These are phyloP conservation scores for Amphipyra tragopoginis DNA, from an alignment of 2,888 invertebrate genomes.

Conservation along the genomic window DNA sequence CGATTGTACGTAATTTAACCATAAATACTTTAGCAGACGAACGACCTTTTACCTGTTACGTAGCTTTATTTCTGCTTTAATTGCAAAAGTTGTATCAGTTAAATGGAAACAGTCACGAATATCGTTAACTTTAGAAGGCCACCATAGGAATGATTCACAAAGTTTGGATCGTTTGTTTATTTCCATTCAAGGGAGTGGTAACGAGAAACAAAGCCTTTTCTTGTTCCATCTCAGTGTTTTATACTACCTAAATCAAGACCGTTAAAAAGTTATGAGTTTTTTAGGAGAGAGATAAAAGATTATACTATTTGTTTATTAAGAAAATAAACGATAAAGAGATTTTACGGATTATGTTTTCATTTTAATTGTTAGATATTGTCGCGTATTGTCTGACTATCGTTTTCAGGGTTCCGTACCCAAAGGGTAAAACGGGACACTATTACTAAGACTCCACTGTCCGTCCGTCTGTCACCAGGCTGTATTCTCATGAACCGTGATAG, in stretches of 20 bases:
- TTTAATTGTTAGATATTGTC: too few species aligned
- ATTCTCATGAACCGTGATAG: too few species aligned
- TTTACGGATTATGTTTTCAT: too few species aligned
- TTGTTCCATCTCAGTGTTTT: conserved; percentile 8
- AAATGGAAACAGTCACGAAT: conserved; percentile 46
- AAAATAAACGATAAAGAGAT: too few species aligned
- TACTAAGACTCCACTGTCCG: too few species aligned
- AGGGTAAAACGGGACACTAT: too few species aligned
- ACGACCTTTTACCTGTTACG: conserved; percentile 35
- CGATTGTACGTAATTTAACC: conserved; percentile 38
- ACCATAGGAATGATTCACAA: conserved; percentile 26
- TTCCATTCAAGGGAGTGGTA: conserved; percentile 23
- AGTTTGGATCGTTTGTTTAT: conserved; percentile 38
- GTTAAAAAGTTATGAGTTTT: conserved; percentile 28
- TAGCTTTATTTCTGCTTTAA: conserved; percentile 37
- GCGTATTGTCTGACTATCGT: too few species aligned
- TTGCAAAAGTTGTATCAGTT: conserved; percentile 51
- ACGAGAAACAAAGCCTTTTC: conserved; percentile 32
- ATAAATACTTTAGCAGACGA: conserved; percentile 37
- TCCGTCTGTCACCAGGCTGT: too few species aligned
- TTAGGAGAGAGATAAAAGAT: background rate
- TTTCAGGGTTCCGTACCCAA: too few species aligned
- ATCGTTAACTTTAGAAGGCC: conserved; percentile 33
- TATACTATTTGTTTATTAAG: too few species aligned
- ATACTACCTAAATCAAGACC: conserved; percentile 19